These are phyloP conservation scores for Dipodomys merriami DNA, from an alignment of 2,113 vertebrate genomes.

Conservation along the genomic window DNA sequence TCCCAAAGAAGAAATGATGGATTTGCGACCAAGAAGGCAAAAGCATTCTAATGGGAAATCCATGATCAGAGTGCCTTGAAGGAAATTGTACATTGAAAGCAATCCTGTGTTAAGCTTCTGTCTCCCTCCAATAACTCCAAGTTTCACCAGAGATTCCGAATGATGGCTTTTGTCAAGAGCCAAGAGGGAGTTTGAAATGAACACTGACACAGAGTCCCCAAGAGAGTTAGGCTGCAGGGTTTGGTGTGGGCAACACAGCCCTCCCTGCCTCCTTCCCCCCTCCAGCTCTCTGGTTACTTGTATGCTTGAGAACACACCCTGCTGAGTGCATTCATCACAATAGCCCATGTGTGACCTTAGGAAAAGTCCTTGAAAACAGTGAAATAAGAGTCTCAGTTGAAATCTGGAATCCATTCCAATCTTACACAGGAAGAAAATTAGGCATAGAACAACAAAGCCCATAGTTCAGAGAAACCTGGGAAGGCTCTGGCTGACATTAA, in stretches of 20 bases:
- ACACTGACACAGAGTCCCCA: not conserved
- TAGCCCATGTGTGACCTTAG: constrained; percentile 67
- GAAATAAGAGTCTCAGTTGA: constrained; percentile 76
- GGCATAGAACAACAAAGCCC: constrained; percentile 78
- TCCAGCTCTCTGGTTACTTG: constrained; percentile 57
- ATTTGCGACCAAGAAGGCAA: not conserved
- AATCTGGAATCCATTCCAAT: constrained; percentile 82
- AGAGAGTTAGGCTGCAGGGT: not conserved
- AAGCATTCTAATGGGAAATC: not conserved
- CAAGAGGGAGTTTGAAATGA: not conserved
- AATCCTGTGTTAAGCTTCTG: not conserved
- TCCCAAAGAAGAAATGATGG: not conserved
- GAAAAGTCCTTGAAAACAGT: constrained; percentile 78
- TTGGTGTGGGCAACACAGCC: not conserved
- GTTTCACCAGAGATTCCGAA: constrained; percentile 36
- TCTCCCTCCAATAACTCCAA: constrained; percentile 20
- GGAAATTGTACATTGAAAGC: not conserved
- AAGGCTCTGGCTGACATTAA: constrained; percentile 75
- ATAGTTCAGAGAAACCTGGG: constrained; percentile 72
- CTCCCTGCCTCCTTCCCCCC: not conserved
- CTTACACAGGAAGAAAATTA: constrained; percentile 81
- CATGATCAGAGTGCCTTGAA: not conserved
- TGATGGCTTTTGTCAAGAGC: constrained; percentile 20
- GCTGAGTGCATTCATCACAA: constrained; percentile 59
- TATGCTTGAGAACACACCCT: not conserved